Evolutionary conservation across 2,888 invertebrate species (phyloP).

Genomic region (Dasypogon diadema): DNA sequence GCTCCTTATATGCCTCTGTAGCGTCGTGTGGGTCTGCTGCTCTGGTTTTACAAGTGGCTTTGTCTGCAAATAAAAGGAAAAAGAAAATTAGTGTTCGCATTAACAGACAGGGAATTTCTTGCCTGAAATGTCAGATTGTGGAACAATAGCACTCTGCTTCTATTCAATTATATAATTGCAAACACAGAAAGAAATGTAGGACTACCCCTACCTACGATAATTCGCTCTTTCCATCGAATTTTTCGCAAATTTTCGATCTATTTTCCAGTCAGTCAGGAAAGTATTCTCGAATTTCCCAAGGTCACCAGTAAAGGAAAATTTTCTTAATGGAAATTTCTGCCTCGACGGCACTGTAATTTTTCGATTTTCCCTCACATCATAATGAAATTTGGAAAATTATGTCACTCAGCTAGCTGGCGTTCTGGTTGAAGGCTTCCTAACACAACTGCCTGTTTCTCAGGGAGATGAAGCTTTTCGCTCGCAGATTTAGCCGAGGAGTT

Average conservation of each 20-base stretch:
- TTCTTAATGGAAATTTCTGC: conserved; percentile 36
- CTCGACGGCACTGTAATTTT: conserved; percentile 19
- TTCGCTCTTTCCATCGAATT: background rate
- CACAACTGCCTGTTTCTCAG: background rate
- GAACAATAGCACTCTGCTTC: too few relatives aligned
- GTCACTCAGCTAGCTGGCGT: background rate
- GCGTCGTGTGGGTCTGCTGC: conserved; percentile 81
- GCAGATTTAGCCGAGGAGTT: too few relatives aligned
- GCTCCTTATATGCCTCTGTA: conserved; percentile 78
- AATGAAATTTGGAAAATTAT: conserved; percentile 16
- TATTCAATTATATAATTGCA: too few relatives aligned
- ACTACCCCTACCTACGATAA: background rate
- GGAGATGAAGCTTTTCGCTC: too few relatives aligned
- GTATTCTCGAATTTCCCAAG: background rate
- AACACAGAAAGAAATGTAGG: too few relatives aligned
- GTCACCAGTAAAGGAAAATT: background rate
- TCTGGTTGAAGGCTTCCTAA: background rate
- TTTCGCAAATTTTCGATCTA: background rate
- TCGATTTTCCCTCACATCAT: background rate
- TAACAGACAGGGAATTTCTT: background rate
- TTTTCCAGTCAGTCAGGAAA: background rate
- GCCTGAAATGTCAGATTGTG: too few relatives aligned
- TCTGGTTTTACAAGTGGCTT: conserved; percentile 69
- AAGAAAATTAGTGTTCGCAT: conserved; percentile 19
- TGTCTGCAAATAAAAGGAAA: conserved; percentile 59